phyloP scores from a whole-genome alignment of 2,888 invertebrate genomes.

The Oxystoma pomonae region DNA sequence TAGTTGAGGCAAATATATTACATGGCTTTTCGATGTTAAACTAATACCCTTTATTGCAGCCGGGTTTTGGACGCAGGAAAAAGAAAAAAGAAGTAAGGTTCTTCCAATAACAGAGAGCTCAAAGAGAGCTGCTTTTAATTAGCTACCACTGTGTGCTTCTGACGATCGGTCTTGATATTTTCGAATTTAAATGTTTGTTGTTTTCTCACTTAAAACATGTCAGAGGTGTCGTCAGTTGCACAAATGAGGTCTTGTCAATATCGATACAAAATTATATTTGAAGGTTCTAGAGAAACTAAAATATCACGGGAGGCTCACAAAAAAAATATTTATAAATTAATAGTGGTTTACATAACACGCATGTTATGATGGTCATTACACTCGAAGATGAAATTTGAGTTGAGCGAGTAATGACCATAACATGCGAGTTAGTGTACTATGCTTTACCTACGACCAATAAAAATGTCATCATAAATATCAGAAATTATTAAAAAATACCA shows the following conservation, averaged over 20 bases:
- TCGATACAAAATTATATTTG: neutral
- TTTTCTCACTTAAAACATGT: slow-evolving; percentile 6
- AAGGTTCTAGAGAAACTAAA: too few species aligned
- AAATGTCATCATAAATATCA: too few species aligned
- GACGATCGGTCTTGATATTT: slow-evolving; percentile 45
- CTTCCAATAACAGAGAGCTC: slow-evolving; percentile 48
- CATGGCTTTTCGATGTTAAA: slow-evolving; percentile 48
- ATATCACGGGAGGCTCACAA: too few species aligned
- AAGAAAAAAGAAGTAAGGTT: slow-evolving; percentile 97
- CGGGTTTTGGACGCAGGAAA: slow-evolving; percentile 94
- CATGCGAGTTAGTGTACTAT: too few species aligned
- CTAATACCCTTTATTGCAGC: slow-evolving; percentile 63
- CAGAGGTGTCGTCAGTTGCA: slow-evolving; percentile 42
- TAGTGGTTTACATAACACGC: too few species aligned
- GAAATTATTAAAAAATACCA: too few species aligned
- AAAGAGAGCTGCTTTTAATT: slow-evolving; percentile 46
- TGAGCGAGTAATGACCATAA: too few species aligned
- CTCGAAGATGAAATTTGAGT: too few species aligned
- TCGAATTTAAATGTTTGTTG: neutral
- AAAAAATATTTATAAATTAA: too few species aligned
- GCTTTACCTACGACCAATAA: too few species aligned
- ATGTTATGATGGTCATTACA: too few species aligned
- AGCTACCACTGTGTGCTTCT: slow-evolving; percentile 39
- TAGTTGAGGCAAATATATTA: slow-evolving; percentile 8
- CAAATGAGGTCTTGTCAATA: slow-evolving; percentile 14